Base-by-base conservation (phyloP, 2,797 vertebrate genomes). In the Microctenopoma stevenorrisi region DNA sequence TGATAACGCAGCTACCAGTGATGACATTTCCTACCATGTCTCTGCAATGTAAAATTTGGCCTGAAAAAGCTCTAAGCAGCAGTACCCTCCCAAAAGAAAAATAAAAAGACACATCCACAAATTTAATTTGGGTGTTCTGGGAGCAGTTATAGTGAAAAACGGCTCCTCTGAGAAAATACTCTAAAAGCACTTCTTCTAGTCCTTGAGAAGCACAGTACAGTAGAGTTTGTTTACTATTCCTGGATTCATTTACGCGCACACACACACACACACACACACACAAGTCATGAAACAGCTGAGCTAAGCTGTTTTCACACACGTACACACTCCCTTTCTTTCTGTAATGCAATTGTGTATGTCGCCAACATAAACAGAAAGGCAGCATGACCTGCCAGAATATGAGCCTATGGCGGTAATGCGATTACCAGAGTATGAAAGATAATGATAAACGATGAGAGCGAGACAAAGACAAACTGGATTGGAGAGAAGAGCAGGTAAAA, bases 291-390 rank as follows among this genome's bases (percentile, higher is more conserved):
- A 64, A 67, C 64, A 68, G 81, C 85, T 82, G 78, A 87, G 85
- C 68, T 64, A 74, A 90, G 85, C 79, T 0, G 1, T 86, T 86
- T 83, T 43, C 6, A 54, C 47, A 58, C 60, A 65, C 35, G 42
- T 3, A 60, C 58, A 49, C 9, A 22, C 28, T 15, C n/a, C 35
- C 53, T 33, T 26, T 7, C 42, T 15, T 55, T 12, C 70, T 53
- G 54, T 81, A 85, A 88, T 82, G 81, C 68, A 77, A 88, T 86
- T 74, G 69, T 74, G 74, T 66, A 60, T 70, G 80, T 88, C 50
- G 35, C 74, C 74, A 63, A 47, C 30, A 40, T 81, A 76, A 86
- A 83, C 83, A 86, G 76, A 86, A 81, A 84, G 68, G 68, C 74
- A 67, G 70, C n/a, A 61, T 78, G 87, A 88, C 86, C 87, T 78